Conservation (phyloP, 2,113 vertebrate genomes). For the Urocitellus parryii region DNA sequence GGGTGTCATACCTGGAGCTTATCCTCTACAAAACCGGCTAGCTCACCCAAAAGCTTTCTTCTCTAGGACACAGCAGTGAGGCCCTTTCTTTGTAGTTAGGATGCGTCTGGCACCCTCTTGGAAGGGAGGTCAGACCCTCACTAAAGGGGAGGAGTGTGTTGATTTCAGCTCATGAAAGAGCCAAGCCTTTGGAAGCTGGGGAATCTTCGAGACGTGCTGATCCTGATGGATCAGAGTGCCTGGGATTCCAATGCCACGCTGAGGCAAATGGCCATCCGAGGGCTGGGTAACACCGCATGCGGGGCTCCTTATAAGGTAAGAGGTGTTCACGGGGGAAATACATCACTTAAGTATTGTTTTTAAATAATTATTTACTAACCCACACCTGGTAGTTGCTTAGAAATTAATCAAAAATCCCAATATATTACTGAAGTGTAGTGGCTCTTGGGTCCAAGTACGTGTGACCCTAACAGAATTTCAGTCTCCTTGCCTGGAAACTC, state of each 20-base stretch:
- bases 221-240: slow-evolving; percentile 78
- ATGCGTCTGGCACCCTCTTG: not conserved
- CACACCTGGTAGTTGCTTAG: not conserved
- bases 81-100: not conserved
- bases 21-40: not conserved
- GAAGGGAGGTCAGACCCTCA: not conserved
- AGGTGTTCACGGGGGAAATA: rapidly evolving
- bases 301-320: slow-evolving; percentile 80
- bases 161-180: slow-evolving; percentile 80
- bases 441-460: not conserved
- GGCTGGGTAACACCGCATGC: slow-evolving; percentile 59
- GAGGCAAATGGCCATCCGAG: slow-evolving; percentile 80
- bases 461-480: not conserved
- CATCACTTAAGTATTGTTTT: not conserved
- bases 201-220: slow-evolving; percentile 66
- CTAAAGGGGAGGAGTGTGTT: slow-evolving; percentile 33
- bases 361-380: not conserved
- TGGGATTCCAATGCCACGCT: slow-evolving; percentile 75
- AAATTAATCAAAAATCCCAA: slow-evolving; percentile 38
- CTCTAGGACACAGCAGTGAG: not conserved
- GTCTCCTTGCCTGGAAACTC: not conserved
- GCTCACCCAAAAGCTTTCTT: not conserved
- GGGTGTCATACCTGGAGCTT: not conserved
- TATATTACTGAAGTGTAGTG: not conserved
- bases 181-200: slow-evolving; percentile 76